A percentile compares a stretch with the other conserved stretches of the same genome.
Conservation (phyloP, 2,888 invertebrate genomes). For the Allacma fusca region DNA sequence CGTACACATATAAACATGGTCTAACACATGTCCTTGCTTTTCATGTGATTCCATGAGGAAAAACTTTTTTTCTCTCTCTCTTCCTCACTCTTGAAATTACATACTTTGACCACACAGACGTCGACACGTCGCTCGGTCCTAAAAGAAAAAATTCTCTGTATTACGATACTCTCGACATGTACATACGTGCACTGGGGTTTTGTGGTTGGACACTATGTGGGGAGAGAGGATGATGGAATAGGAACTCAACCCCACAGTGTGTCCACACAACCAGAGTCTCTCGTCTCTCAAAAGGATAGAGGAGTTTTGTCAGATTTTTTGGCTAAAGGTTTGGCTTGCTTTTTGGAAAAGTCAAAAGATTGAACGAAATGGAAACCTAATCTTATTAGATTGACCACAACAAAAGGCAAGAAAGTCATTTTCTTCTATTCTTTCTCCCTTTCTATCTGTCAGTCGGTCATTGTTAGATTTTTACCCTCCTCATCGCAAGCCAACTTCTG, state of each 20-base stretch:
- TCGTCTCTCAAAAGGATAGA: neutral
- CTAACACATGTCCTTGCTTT: neutral
- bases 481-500: neutral
- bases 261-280: no score
- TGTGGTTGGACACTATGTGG: no score
- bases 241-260: no score
- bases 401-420: conserved; percentile 48
- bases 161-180: no score
- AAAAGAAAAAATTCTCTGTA: neutral
- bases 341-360: conserved; percentile 42
- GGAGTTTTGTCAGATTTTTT: neutral
- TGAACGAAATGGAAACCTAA: conserved; percentile 50
- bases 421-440: conserved; percentile 27
- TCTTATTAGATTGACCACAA: conserved; percentile 51
- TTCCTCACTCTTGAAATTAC: neutral
- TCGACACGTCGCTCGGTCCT: neutral
- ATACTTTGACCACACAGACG: neutral
- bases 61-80: neutral
- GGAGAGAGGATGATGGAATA: no score
- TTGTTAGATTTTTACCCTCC: conserved; percentile 28
- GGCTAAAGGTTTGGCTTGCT: conserved; percentile 36
- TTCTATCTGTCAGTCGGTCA: conserved; percentile 27
- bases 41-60: conserved; percentile 8
- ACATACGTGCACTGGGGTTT: no score
- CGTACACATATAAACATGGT: conserved; percentile 2